Percentiles rank a stretch among this genome's conserved stretches.
Evolutionary conservation across 2,113 vertebrate species (phyloP).

Genomic region (Cyanistes caeruleus): DNA sequence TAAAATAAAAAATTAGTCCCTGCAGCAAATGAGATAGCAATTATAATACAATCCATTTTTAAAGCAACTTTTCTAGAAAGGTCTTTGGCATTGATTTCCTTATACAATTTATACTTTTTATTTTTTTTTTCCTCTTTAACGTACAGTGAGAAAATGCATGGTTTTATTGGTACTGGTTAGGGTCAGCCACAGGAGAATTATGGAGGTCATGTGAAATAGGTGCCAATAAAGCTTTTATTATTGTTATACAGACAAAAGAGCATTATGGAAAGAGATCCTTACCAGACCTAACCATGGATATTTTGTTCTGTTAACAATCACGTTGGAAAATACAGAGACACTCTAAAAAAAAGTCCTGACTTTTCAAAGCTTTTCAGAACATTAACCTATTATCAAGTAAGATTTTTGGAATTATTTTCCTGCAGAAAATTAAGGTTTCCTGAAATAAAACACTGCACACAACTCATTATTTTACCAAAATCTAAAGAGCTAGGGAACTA

Average conservation of each 20-base stretch:
- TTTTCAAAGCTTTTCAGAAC: not conserved
- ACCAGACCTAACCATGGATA: slow-evolving; percentile 32
- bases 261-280: slow-evolving; percentile 61
- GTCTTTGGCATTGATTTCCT: not conserved
- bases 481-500: not conserved
- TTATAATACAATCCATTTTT: not conserved
- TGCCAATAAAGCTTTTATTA: slow-evolving; percentile 71
- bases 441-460: not conserved
- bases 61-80: not conserved
- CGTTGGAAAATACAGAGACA: not conserved
- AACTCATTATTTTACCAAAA: not conserved
- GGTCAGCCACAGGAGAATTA: slow-evolving; percentile 63
- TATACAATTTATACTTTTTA: not conserved
- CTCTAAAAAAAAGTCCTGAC: not conserved
- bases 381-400: not conserved
- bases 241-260: slow-evolving; percentile 64
- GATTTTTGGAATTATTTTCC: not conserved
- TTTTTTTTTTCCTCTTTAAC: not conserved
- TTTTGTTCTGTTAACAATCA: slow-evolving; percentile 58
- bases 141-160: slow-evolving; percentile 22
- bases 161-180: slow-evolving; percentile 63
- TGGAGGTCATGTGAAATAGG: slow-evolving; percentile 62
- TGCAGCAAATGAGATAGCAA: not conserved
- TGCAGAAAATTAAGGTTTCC: not conserved
- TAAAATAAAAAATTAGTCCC: not conserved